Conservation (phyloP, 2,888 invertebrate genomes). For the Tenthredo notha region DNA sequence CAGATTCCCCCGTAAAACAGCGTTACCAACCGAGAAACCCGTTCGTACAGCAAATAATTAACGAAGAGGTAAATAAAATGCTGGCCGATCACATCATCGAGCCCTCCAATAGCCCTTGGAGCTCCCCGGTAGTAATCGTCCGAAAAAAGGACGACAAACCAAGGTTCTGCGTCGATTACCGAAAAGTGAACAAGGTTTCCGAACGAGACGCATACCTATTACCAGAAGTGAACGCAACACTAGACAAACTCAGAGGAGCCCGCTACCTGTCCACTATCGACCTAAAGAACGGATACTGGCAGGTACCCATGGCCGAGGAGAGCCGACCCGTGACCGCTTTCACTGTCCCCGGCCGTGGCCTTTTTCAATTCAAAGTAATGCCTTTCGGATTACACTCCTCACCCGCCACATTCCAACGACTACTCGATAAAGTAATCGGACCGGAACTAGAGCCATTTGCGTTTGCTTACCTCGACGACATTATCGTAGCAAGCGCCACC, state of each 20-base stretch:
- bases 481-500: slow-evolving; percentile 54
- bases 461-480: slow-evolving; percentile 59
- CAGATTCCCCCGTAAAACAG: slow-evolving; percentile 14
- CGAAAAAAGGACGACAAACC: slow-evolving; percentile 84
- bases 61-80: slow-evolving; percentile 5
- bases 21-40: slow-evolving; percentile 43
- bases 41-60: neutral
- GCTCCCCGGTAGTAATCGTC: slow-evolving; percentile 73
- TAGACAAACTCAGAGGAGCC: slow-evolving; percentile 63
- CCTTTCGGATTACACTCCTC: slow-evolving; percentile 66
- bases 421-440: slow-evolving; percentile 65
- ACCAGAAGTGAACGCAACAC: slow-evolving; percentile 62
- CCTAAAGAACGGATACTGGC: slow-evolving; percentile 63
- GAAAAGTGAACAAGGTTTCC: slow-evolving; percentile 93
- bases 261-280: slow-evolving; percentile 66
- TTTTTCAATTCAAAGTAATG: slow-evolving; percentile 67
- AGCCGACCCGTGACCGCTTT: slow-evolving; percentile 66
- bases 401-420: slow-evolving; percentile 67
- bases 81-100: slow-evolving; percentile 20
- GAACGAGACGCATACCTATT: slow-evolving; percentile 75
- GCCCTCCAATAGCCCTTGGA: slow-evolving; percentile 40
- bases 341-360: slow-evolving; percentile 64
- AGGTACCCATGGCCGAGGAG: slow-evolving; percentile 62
- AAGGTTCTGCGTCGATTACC: slow-evolving; percentile 92
- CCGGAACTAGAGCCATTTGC: slow-evolving; percentile 55